phyloP scores from a whole-genome alignment of 1,140 invertebrate genomes.

The Episyrphus balteatus region DNA sequence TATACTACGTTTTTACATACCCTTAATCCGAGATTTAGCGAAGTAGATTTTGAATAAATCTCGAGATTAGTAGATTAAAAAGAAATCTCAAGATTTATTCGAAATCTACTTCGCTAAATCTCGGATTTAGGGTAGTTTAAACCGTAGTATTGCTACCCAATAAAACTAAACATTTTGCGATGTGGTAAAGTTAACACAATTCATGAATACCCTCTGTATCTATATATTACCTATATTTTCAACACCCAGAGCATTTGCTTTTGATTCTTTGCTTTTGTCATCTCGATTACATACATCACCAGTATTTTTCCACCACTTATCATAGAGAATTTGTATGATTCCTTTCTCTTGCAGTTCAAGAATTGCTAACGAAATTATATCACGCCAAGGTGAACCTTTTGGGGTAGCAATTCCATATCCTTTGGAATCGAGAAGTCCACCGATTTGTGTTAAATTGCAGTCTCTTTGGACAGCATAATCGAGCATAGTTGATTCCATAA shows the following conservation, averaged over 20 bases:
- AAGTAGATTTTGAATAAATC: neutral
- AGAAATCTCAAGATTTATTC: neutral
- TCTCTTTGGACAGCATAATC: slow-evolving; percentile 81
- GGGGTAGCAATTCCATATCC: slow-evolving; percentile 80
- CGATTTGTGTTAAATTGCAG: slow-evolving; percentile 90
- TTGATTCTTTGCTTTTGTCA: slow-evolving; percentile 79
- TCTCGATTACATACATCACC: slow-evolving; percentile 80
- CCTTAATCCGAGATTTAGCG: too few relatives aligned
- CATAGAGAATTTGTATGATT: slow-evolving; percentile 86
- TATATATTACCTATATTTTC: slow-evolving; percentile 29
- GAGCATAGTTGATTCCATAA: slow-evolving; percentile 91
- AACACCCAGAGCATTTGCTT: slow-evolving; percentile 67
- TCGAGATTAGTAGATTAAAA: neutral
- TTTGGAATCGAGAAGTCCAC: slow-evolving; percentile 46
- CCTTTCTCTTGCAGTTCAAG: slow-evolving; percentile 92
- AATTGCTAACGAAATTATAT: slow-evolving; percentile 90
- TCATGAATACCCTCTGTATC: too few relatives aligned
- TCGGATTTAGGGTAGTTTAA: too few relatives aligned
- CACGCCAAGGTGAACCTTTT: slow-evolving; percentile 85
- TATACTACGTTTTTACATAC: too few relatives aligned
- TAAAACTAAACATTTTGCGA: too few relatives aligned
- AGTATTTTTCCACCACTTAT: slow-evolving; percentile 96
- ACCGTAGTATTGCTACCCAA: too few relatives aligned
- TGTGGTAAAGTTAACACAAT: too few relatives aligned
- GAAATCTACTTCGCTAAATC: too few relatives aligned